Base-by-base conservation (phyloP, 2,797 vertebrate species). In the Melopsittacus undulatus region DNA sequence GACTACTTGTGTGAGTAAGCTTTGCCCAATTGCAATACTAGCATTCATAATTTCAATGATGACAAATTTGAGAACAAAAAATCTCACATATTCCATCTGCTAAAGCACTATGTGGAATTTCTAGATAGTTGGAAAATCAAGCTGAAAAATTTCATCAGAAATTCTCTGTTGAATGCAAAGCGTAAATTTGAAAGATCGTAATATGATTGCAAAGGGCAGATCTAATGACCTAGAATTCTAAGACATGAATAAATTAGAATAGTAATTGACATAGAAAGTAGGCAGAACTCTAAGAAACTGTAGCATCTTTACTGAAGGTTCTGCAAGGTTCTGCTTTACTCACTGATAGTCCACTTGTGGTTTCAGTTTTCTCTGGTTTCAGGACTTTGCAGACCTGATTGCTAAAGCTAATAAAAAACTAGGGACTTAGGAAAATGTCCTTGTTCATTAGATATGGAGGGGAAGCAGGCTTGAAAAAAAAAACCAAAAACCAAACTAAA, bases 101-200 rank as follows among this genome's bases (percentile, higher is more conserved):
- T 77, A 32, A 87, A 92, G 57, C 21, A n/a, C 64, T 90, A 36
- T 67, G 61, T 70, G 56, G 77, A 76, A 66, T 78, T 90, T 88
- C 62, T 83, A 72, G 81, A 42, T 72, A 68, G 79, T 4, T 93
- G 79, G 57, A 92, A 90, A 91, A 94, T 95, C 59, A 80, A 83
- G 63, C 62, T 87, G 46, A 89, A 93, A 94, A 92, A 66, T 43
- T 68, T 89, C 6, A 90, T 88, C 34, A 29, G 49, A 95, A 94
- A 89, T 89, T 89, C 74, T 79, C 70, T 92, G 56, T 85, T 85
- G 62, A 92, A 94, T 56, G 48, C 59, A 83, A 93, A 95, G 38
- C 0, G 0, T 89, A 77, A 70, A 87, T 80, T 96, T 83, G 90
- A 89, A 77, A 81, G 57, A 51, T 45, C 92, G 54, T 70, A 69